These are phyloP conservation scores for Lagodon rhomboides DNA, from an alignment of 2,797 vertebrate genomes.

Conservation along the genomic window DNA sequence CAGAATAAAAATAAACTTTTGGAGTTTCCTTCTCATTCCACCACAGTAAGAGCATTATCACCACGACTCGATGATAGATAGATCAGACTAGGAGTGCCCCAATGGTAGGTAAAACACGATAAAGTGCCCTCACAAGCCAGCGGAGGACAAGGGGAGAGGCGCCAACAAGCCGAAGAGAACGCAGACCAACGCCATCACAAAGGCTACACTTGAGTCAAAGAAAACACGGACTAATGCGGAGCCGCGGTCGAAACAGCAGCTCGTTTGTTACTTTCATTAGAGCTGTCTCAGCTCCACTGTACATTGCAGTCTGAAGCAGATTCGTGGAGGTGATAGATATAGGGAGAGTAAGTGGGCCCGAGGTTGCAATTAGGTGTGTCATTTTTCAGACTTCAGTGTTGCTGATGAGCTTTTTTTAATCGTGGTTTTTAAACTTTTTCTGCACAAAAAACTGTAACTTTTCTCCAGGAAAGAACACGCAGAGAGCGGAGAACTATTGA, in stretches of 20 bases:
- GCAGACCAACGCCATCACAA: constrained; percentile 33
- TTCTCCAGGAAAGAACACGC: constrained; percentile 12
- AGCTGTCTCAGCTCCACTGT: constrained; percentile 50
- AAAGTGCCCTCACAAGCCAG: neutral
- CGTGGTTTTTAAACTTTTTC: constrained; percentile 25
- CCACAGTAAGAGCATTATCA: too few relatives aligned
- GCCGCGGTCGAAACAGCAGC: constrained; percentile 60
- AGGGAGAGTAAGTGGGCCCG: constrained; percentile 45
- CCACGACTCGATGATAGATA: too few relatives aligned
- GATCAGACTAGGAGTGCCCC: too few relatives aligned
- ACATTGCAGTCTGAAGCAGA: constrained; percentile 56
- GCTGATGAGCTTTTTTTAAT: constrained; percentile 41
- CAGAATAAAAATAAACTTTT: neutral
- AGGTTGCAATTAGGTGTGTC: constrained; percentile 45
- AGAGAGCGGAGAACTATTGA: neutral
- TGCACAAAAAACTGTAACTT: too few relatives aligned
- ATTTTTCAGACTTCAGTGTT: constrained; percentile 51
- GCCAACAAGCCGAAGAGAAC: constrained; percentile 27
- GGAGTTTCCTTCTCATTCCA: neutral
- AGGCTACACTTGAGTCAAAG: constrained; percentile 28
- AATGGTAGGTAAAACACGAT: too few relatives aligned
- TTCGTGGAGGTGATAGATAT: constrained; percentile 48
- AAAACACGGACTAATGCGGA: constrained; percentile 68
- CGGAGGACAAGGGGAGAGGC: neutral
- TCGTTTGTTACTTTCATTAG: constrained; percentile 69